These are phyloP conservation scores for Hybognathus amarus DNA, from an alignment of 2,797 vertebrate genomes.

Conservation along the genomic window DNA sequence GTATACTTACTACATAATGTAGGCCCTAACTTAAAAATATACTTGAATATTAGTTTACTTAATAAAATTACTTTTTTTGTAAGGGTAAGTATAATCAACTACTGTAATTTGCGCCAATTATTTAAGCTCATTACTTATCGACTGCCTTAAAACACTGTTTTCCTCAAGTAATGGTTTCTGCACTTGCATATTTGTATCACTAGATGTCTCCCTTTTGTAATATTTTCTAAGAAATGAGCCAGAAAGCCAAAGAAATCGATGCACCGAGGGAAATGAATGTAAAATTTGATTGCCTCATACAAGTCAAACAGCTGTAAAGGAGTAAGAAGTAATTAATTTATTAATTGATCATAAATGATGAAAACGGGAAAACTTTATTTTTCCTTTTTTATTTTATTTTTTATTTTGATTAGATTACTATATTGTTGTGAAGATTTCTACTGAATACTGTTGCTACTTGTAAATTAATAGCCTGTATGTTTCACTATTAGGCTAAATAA, in stretches of 20 bases:
- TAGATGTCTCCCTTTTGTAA: slow-evolving; percentile 67
- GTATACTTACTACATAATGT: too few relatives aligned
- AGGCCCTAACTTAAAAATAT: too few relatives aligned
- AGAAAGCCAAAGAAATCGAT: not conserved
- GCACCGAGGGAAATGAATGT: not conserved
- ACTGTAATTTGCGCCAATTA: not conserved
- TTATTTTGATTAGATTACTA: not conserved
- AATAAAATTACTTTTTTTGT: too few relatives aligned
- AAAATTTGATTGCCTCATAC: not conserved
- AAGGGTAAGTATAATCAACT: not conserved
- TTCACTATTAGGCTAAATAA: too few relatives aligned
- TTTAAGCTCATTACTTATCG: not conserved
- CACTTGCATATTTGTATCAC: slow-evolving; percentile 57
- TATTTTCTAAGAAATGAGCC: not conserved
- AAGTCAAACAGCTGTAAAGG: not conserved
- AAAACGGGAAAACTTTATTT: not conserved
- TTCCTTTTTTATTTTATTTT: not conserved
- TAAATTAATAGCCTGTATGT: too few relatives aligned
- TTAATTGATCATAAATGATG: not conserved
- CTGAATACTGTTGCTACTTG: not conserved
- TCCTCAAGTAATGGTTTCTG: not conserved
- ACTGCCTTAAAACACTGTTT: not conserved
- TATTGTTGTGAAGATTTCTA: not conserved
- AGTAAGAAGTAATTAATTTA: too few relatives aligned
- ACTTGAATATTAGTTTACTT: too few relatives aligned